Conservation (phyloP, 2,888 invertebrate genomes). For the Sinodicranocentrus sp. region DNA sequence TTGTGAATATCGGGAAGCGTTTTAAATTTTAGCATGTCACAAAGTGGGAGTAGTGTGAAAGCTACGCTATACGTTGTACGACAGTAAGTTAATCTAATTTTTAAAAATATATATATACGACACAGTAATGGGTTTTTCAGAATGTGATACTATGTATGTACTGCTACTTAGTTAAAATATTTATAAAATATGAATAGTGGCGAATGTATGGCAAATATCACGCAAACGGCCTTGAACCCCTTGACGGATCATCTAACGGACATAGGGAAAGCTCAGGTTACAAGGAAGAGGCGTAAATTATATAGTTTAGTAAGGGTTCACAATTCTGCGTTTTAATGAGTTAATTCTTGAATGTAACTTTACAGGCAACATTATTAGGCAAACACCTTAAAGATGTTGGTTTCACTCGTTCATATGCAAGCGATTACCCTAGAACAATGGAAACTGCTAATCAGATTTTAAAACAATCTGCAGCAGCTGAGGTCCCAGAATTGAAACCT, state of each 20-base stretch:
- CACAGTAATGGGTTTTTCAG: not conserved
- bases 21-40: too few relatives aligned
- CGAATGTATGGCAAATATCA: slow-evolving; percentile 37
- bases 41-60: not conserved
- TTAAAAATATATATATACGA: not conserved
- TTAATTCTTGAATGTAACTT: not conserved
- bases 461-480: slow-evolving; percentile 2
- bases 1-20: too few relatives aligned
- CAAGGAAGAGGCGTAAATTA: not conserved
- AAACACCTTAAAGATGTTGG: slow-evolving; percentile 19
- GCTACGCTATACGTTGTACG: slow-evolving; percentile 35
- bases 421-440: slow-evolving; percentile 41
- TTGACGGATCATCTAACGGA: slow-evolving; percentile 37
- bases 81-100: slow-evolving; percentile 43
- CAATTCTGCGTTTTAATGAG: too few relatives aligned
- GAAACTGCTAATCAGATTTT: slow-evolving; percentile 48
- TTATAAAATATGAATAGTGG: slow-evolving; percentile 21
- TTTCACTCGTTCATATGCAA: slow-evolving; percentile 41
- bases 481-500: not conserved
- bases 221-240: slow-evolving; percentile 36
- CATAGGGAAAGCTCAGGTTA: slow-evolving; percentile 28
- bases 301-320: not conserved
- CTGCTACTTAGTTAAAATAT: not conserved
- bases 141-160: not conserved
- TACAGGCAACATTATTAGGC: slow-evolving; percentile 38